phyloP scores from a whole-genome alignment of 1,140 invertebrate genomes.

The Ruditapes philippinarum region DNA sequence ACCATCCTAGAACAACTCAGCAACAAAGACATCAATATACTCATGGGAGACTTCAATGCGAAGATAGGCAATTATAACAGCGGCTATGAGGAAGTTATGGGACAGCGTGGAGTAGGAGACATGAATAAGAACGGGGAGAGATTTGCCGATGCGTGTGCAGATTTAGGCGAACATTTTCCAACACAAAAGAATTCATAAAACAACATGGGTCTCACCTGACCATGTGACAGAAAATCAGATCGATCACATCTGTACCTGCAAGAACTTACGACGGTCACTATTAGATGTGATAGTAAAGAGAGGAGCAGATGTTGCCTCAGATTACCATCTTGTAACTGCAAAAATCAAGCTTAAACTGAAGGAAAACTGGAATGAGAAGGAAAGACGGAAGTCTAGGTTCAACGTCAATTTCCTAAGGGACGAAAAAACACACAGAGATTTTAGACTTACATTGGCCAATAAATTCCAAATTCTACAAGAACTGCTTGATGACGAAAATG shows the following conservation, averaged over 20 bases:
- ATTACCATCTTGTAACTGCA: conserved; percentile 38
- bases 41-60: not conserved
- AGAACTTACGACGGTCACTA: conserved; percentile 60
- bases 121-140: conserved; percentile 54
- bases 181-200: conserved; percentile 6
- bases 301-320: conserved; percentile 61
- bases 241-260: conserved; percentile 65
- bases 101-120: conserved; percentile 16
- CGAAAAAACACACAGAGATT: too few relatives aligned
- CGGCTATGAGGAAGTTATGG: conserved; percentile 48
- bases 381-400: too few relatives aligned
- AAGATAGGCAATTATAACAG: not conserved
- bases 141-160: too few relatives aligned
- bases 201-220: conserved; percentile 36
- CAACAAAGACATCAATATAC: not conserved
- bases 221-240: conserved; percentile 64
- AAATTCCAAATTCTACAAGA: not conserved
- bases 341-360: conserved; percentile 1
- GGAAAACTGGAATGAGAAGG: not conserved
- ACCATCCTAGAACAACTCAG: not conserved
- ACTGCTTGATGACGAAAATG: too few relatives aligned
- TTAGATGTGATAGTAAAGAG: conserved; percentile 59
- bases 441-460: not conserved
- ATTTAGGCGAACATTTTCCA: too few relatives aligned
- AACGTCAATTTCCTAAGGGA: too few relatives aligned